Percentiles rank a stretch among this genome's conserved stretches.
phyloP scores from a whole-genome alignment of 2,888 invertebrate genomes.

The Epiblema foenella region DNA sequence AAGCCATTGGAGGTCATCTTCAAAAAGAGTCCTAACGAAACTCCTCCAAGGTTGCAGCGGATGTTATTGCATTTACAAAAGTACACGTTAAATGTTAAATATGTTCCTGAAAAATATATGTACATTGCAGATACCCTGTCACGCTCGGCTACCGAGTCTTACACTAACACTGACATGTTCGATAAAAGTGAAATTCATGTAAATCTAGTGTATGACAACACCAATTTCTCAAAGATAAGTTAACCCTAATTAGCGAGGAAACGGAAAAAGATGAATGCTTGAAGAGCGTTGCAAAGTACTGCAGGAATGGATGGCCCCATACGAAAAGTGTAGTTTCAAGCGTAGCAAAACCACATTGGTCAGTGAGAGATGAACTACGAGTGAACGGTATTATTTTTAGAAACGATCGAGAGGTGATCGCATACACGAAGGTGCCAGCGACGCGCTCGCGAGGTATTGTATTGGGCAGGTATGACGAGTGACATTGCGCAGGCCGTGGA shows the following conservation, averaged over 20 bases:
- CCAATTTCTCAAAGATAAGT: not conserved
- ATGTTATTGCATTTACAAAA: constrained; percentile 17
- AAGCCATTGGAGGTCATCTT: constrained; percentile 48
- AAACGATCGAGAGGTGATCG: constrained; percentile 3
- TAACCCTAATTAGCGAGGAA: not conserved
- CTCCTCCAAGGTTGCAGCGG: constrained; percentile 12
- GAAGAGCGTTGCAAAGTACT: not conserved
- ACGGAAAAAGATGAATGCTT: not conserved
- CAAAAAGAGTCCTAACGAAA: constrained; percentile 46
- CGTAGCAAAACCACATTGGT: constrained; percentile 1
- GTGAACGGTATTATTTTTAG: constrained; percentile 4
- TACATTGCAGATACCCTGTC: constrained; percentile 54
- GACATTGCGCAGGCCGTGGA: constrained; percentile 35
- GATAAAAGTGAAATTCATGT: not conserved
- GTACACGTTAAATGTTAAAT: not conserved
- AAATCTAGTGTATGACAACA: not conserved
- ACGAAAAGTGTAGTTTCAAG: not conserved
- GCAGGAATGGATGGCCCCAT: constrained; percentile 2
- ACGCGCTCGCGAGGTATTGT: constrained; percentile 41
- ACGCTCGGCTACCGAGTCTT: constrained; percentile 41
- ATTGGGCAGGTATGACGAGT: constrained; percentile 38
- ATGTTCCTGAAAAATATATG: constrained; percentile 51
- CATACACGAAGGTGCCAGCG: constrained; percentile 39
- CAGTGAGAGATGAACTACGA: not conserved
- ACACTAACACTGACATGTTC: not conserved